Evolutionary conservation across 1,140 invertebrate genomes (phyloP).

Genomic region (Bombus vancouverensis): DNA sequence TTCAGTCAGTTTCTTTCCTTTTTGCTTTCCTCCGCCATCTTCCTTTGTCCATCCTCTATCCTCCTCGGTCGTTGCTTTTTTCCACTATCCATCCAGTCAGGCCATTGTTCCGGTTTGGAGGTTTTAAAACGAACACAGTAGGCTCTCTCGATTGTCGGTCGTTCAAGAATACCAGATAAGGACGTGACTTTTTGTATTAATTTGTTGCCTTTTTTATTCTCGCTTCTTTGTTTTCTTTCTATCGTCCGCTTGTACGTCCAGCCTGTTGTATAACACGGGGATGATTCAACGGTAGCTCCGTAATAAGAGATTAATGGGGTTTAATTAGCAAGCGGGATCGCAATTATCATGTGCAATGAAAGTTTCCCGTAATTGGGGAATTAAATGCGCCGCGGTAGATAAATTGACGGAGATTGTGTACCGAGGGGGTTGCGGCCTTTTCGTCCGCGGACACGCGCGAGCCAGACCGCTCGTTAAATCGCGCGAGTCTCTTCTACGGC

Average conservation of each 20-base stretch:
- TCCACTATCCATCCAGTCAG: constrained; percentile 42
- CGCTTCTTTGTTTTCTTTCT: not conserved
- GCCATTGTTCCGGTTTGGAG: constrained; percentile 50
- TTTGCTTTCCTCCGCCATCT: not conserved
- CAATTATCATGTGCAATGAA: constrained; percentile 42
- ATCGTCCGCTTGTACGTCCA: not conserved
- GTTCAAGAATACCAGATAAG: constrained; percentile 22
- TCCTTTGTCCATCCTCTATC: not conserved
- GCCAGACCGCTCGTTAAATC: not conserved
- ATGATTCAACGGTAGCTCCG: constrained; percentile 31
- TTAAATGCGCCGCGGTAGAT: constrained; percentile 41
- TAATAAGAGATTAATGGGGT: constrained; percentile 45
- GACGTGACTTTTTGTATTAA: constrained; percentile 41
- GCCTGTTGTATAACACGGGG: not conserved
- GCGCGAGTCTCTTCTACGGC: not conserved
- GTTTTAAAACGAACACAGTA: constrained; percentile 18
- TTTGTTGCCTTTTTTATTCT: not conserved
- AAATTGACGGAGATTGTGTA: constrained; percentile 32
- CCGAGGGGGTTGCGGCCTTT: not conserved
- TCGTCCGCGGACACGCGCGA: not conserved
- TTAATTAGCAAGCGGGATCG: constrained; percentile 43
- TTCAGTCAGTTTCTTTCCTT: constrained; percentile 24
- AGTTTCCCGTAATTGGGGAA: constrained; percentile 51
- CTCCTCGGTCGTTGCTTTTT: not conserved
- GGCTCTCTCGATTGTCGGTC: not conserved